Conservation (phyloP, 2,888 invertebrate genomes). For the Bombyx huttoni region DNA sequence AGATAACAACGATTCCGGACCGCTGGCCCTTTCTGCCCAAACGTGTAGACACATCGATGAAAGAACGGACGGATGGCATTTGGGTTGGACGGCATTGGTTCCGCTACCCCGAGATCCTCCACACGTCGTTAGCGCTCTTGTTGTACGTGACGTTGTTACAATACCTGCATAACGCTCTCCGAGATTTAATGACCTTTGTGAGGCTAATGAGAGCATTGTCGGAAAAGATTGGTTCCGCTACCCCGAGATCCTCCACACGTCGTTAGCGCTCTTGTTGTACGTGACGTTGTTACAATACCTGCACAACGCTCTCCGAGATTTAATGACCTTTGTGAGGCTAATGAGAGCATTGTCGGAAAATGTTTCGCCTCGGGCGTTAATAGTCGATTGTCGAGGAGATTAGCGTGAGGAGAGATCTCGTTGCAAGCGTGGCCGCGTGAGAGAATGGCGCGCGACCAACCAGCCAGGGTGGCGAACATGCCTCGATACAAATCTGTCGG, state of each 20-base stretch:
- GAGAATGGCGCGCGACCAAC: conserved; percentile 41
- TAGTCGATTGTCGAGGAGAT: conserved; percentile 45
- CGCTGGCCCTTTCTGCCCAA: conserved; percentile 50
- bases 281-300: conserved; percentile 52
- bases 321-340: conserved; percentile 61
- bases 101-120: conserved; percentile 65
- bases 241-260: conserved; percentile 65
- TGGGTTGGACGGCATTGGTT: conserved; percentile 59
- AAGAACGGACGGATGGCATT: conserved; percentile 50
- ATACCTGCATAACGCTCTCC: conserved; percentile 34
- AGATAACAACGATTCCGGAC: conserved; percentile 67
- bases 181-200: conserved; percentile 60
- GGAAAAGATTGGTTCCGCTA: conserved; percentile 64
- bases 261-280: conserved; percentile 62
- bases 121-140: conserved; percentile 67
- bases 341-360: conserved; percentile 61
- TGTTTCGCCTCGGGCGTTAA: conserved; percentile 39
- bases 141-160: conserved; percentile 54
- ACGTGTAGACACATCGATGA: conserved; percentile 45
- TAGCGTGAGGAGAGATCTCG: conserved; percentile 26
- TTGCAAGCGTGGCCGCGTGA: conserved; percentile 34
- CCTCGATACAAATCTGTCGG: conserved; percentile 58
- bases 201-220: conserved; percentile 62
- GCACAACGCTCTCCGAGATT: conserved; percentile 37
- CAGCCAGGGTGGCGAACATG: conserved; percentile 48